Base-by-base conservation (phyloP, 2,888 invertebrate species). In the Scaptomyza polygonia region DNA sequence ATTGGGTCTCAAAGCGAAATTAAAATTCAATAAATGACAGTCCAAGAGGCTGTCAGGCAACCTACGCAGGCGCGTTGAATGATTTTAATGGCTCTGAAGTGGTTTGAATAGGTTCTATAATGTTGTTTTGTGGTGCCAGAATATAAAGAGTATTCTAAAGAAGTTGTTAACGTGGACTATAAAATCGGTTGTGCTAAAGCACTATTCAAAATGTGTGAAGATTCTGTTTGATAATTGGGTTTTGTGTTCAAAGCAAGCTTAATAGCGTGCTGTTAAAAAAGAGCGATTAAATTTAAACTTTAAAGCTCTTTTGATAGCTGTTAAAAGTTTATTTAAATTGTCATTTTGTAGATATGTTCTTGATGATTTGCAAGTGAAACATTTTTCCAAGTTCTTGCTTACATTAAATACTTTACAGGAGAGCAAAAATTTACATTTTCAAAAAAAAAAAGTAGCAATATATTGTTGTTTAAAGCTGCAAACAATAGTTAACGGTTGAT, bases 11-110 rank as follows among this genome's bases (percentile, higher is more conserved):
- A 73, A 80, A 79, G 71, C 67, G 78, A 81, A 80, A 80, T 79
- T 82, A 81, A 79, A 80, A 80, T 80, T 80, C 79, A 80, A 80
- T 82, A 80, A 80, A 81, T 81, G 79, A 79, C 79, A 80, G 79
- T 80, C 76, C 21, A 71, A 36, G 72, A 67, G 72, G 64, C 67
- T 71, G 76, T 79, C 59, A 44, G 53, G 58, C 70, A 34, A 66
- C 75, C 75, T 78, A 76, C 75, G 72, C 77, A 72, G 74, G 56
- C 77, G 77, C 55, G 62, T 59, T 74, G 77, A 67, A 74, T 63
- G 72, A 77, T 74, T 74, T 74, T 77, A 74, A 74, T 74, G 77
- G 72, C 72, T 12, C 67, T 64, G 51, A 59, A 67, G 65, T 72
- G 65, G 57, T 59, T 27, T 44, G 55, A 70, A 58, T 70, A 54